Evolutionary conservation across 1,140 invertebrate species (phyloP).

Genomic region (Homarus americanus): DNA sequence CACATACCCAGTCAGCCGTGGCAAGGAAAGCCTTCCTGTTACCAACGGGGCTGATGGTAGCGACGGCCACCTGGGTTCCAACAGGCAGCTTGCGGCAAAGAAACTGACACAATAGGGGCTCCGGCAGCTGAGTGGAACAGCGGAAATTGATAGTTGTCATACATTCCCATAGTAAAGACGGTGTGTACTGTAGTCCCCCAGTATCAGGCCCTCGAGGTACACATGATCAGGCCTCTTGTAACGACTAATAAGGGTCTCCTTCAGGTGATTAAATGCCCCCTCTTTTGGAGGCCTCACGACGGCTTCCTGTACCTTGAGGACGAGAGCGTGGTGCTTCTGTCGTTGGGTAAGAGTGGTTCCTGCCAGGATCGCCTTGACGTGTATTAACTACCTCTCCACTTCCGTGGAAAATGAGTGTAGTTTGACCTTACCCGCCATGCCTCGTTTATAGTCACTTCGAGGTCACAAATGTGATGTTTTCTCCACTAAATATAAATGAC

Average conservation of each 20-base stretch:
- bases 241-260: not conserved
- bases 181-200: too few species aligned
- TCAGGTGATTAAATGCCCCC: conserved; percentile 11
- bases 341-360: not conserved
- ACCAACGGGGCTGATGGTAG: too few species aligned
- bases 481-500: too few species aligned
- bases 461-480: conserved; percentile 8
- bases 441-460: not conserved
- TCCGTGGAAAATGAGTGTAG: not conserved
- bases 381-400: not conserved
- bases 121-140: too few species aligned
- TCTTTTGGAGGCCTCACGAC: not conserved
- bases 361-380: not conserved
- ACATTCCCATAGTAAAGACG: too few species aligned
- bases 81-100: too few species aligned
- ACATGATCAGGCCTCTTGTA: not conserved
- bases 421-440: not conserved
- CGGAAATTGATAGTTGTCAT: too few species aligned
- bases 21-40: too few species aligned
- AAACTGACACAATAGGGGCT: too few species aligned
- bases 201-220: too few species aligned
- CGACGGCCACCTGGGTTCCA: too few species aligned
- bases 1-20: too few species aligned
- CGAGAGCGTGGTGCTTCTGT: conserved; percentile 4
- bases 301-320: not conserved